A percentile compares a stretch with the other conserved stretches of the same genome.
Evolutionary conservation across 2,797 vertebrate genomes (phyloP).

Genomic region (Tinamus major): DNA sequence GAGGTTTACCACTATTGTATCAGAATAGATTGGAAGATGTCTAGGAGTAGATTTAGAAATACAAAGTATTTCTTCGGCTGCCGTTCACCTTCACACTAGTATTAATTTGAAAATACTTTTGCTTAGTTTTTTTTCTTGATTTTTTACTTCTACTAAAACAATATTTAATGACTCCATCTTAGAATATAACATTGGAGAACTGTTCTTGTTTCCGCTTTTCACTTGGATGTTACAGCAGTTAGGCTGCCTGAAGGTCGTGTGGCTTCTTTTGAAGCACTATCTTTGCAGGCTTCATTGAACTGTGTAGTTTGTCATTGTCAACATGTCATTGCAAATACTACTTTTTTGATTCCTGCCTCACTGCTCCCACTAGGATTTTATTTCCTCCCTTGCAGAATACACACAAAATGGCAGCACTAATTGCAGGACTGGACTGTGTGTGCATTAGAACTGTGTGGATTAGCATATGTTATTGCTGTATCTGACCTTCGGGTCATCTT

Average conservation of each 20-base stretch:
- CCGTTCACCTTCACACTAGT: background rate
- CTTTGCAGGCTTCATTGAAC: conserved; percentile 23
- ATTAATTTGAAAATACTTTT: background rate
- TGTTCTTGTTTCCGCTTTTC: conserved; percentile 23
- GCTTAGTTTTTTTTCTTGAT: background rate
- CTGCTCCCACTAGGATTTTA: background rate
- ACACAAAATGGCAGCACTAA: conserved; percentile 7
- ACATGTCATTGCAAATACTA: background rate
- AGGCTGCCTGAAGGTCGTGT: conserved; percentile 14
- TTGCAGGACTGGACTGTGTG: background rate
- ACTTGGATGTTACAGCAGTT: conserved; percentile 3
- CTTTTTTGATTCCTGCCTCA: background rate
- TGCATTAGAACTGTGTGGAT: background rate
- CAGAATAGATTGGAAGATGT: background rate
- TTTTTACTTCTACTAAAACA: background rate
- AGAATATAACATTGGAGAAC: background rate
- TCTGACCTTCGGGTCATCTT: background rate
- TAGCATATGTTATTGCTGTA: background rate
- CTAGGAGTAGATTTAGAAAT: background rate
- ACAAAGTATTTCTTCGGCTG: background rate
- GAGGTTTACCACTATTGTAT: background rate
- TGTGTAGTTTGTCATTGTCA: background rate
- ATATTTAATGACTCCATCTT: background rate
- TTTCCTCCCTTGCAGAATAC: background rate
- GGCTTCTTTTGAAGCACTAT: conserved; percentile 11